Evolutionary conservation across 2,888 invertebrate species (phyloP), one percentile per base, ranked within the genome.

Genomic region (Drosophila stalkeri): DNA sequence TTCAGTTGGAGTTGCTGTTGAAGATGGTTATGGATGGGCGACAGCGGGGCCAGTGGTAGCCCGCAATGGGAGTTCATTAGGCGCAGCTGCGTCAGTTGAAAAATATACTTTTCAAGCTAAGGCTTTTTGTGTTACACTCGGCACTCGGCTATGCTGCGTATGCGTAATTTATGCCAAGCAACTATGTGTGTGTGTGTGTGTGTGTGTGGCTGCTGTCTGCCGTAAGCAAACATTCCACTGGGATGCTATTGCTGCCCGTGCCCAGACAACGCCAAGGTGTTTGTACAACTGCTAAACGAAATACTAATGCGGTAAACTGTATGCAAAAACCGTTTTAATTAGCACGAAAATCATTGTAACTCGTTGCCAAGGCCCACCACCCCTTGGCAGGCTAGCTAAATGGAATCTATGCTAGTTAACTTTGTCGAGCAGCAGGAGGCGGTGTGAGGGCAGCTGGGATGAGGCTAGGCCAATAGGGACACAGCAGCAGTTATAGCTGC

Each of bases 291-390:
- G 87, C 82, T 85, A 82, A 87, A 82, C 90, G 85, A 81, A 86
- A 89, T 88, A 86, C 90, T 90, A 86, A 89, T 90, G 87, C 86
- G 86, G 87, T 86, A 83, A 86, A 86, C 90, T 90, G 73, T 86
- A 88, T 86, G 90, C 80, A 91, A 90, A 90, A 90, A 90, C 85
- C 88, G 82, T 90, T 90, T 90, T 90, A 90, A 91, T 90, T 91
- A 91, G 91, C 88, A 86, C 78, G 75, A 79, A 82, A 82, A 82
- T 80, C 89, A 90, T 85, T 89, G 88, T 89, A 88, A 89, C 91
- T 91, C 86, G 90, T 90, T 90, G 65, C 64, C 54, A 39, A n/a
- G 23, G 16, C 33, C 16, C 11, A 6, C 12, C n/a, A 35, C 3
- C 44, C 16, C 16, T 39, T 37, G 20, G 12, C 27, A 11, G 44